Evolutionary conservation across 2,797 vertebrate genomes (phyloP).

Genomic region (Pangasius macronema): DNA sequence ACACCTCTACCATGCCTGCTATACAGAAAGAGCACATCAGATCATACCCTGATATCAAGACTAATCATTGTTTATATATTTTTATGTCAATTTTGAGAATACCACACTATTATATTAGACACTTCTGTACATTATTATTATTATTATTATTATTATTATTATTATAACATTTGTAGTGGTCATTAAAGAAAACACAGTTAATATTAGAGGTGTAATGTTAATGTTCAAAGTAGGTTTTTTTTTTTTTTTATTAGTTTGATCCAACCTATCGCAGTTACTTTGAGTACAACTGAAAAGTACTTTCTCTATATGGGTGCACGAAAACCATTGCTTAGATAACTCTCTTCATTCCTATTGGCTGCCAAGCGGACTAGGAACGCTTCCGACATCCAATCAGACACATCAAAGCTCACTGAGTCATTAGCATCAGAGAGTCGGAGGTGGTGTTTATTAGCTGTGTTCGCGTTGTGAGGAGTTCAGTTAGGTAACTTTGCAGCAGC

Average conservation of each 20-base stretch:
- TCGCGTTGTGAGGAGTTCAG: not conserved
- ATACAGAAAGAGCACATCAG: not conserved
- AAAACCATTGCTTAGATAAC: conserved; percentile 67
- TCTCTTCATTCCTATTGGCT: conserved; percentile 52
- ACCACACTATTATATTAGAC: not conserved
- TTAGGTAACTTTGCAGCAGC: conserved; percentile 61
- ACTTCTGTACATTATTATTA: not conserved
- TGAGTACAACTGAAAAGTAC: too few relatives aligned
- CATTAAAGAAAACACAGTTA: not conserved
- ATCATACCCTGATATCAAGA: not conserved
- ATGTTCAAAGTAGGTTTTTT: not conserved
- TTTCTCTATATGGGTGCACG: too few relatives aligned
- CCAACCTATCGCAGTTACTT: too few relatives aligned
- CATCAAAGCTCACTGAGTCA: conserved; percentile 14
- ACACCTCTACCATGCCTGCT: not conserved
- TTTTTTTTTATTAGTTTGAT: too few relatives aligned
- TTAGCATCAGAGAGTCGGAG: not conserved
- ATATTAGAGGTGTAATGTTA: not conserved
- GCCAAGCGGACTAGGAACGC: not conserved
- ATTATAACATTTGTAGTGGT: not conserved
- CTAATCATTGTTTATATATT: not conserved
- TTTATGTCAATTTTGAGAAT: not conserved
- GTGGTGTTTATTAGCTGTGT: conserved; percentile 57
- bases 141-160: too few relatives aligned
- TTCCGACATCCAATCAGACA: conserved; percentile 47